Evolutionary conservation across 2,797 vertebrate species (phyloP).

Genomic region (Crax fasciolata): DNA sequence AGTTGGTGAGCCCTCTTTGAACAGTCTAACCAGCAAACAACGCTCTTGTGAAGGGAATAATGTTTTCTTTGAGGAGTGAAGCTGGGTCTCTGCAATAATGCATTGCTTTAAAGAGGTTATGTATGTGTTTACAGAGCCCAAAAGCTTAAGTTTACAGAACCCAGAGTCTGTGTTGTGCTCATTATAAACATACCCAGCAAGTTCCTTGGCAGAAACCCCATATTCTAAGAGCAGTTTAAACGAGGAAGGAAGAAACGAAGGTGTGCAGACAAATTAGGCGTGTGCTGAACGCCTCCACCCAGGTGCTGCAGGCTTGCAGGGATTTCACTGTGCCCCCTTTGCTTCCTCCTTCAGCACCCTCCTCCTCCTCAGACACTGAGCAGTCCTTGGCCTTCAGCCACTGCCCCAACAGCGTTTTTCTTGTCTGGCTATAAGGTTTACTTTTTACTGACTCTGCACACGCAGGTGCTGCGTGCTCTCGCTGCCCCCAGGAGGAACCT

Average conservation of each 20-base stretch:
- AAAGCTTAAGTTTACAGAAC: not conserved
- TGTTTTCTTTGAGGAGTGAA: not conserved
- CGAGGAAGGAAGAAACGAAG: not conserved
- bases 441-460: not conserved
- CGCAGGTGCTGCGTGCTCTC: not conserved
- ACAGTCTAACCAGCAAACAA: not conserved
- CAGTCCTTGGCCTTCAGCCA: not conserved
- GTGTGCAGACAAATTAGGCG: not conserved
- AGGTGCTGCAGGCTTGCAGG: not conserved
- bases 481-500: not conserved
- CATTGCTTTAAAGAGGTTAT: not conserved
- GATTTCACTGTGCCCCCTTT: not conserved
- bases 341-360: not conserved
- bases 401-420: not conserved
- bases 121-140: slow-evolving; percentile 9
- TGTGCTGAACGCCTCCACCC: not conserved
- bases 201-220: not conserved
- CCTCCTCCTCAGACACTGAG: not conserved
- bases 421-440: not conserved
- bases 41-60: not conserved
- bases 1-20: not conserved
- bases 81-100: not conserved
- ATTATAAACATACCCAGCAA: not conserved
- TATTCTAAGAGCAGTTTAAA: not conserved
- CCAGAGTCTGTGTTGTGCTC: not conserved